Base-by-base conservation (phyloP, 2,113 vertebrate genomes). In the Triplophysa tibetana region DNA sequence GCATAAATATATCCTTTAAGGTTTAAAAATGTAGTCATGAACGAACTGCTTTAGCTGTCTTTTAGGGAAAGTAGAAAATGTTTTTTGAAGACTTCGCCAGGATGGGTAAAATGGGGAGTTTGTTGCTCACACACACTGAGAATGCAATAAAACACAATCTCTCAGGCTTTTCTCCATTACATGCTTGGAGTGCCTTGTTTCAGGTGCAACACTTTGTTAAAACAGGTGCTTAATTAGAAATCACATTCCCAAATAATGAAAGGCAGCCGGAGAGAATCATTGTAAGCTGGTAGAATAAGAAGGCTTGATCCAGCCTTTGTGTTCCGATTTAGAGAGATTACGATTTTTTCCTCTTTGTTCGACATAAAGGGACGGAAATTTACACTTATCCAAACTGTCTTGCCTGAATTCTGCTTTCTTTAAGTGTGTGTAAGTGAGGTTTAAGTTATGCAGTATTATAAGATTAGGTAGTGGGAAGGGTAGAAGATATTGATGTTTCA, bases 181-280 rank as follows among this genome's bases (percentile, higher is more conserved):
- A 86, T 83, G 84, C 82, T 79, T 65, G 29, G 70, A 87, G 81
- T 77, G 78, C 77, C 89, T 90, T 88, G 68, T 83, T 88, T 89
- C 85, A 89, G 85, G 83, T 88, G 86, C 88, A 81, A 85, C 84
- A 26, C 56, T 85, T 82, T 88, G 86, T 87, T 90, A 84, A 80
- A 87, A 89, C 88, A 91, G 89, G 89, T 88, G 88, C 83, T 87
- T 89, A 88, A 89, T 89, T 88, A 86, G 81, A 85, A 80, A 84
- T 21, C 48, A 73, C 41, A 78, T 38, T 50, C 11, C 41, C 70
- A 74, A 61, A 74, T 74, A 61, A 78, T 26, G 21, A 67, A 79
- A 80, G 82, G 87, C 87, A 85, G 62, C 48, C 56, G 82, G 81
- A 67, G 79, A 86, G 41, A 88, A 85, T 77, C 77, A 82, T 82